Conservation (phyloP, 2,113 vertebrate species). For the Chlamydotis undulata region DNA sequence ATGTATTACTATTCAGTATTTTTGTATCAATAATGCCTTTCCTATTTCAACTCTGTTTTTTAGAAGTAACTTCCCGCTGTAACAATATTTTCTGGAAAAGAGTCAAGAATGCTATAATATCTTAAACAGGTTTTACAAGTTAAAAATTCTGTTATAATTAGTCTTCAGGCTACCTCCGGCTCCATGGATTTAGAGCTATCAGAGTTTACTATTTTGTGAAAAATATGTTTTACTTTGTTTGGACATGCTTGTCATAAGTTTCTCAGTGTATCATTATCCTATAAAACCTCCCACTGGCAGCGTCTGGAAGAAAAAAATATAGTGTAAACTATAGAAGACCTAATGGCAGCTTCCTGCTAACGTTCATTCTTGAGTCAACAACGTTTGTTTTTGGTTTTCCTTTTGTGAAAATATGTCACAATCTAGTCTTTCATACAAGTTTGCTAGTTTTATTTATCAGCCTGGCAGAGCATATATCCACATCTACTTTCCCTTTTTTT, state of each 20-base stretch:
- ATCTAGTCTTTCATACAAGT: constrained; percentile 33
- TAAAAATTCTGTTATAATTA: constrained; percentile 40
- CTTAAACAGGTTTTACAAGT: constrained; percentile 48
- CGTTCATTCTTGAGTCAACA: constrained; percentile 51
- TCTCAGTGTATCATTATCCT: constrained; percentile 63
- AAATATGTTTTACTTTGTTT: constrained; percentile 67
- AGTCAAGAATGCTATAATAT: constrained; percentile 1
- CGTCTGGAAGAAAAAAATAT: constrained; percentile 56
- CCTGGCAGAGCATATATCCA: background rate
- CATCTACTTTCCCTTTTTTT: constrained; percentile 34
- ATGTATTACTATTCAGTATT: background rate
- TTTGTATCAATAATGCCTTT: background rate
- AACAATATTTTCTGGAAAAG: constrained; percentile 36
- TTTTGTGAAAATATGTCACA: constrained; percentile 60
- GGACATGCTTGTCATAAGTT: constrained; percentile 69
- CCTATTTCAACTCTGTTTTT: background rate
- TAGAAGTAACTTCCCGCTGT: constrained; percentile 15
- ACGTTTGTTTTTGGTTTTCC: constrained; percentile 25
- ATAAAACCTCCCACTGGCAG: constrained; percentile 69
- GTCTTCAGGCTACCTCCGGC: constrained; percentile 38
- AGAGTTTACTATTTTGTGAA: constrained; percentile 62
- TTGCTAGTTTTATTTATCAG: constrained; percentile 41
- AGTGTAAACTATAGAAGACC: constrained; percentile 52
- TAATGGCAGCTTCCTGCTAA: constrained; percentile 58
- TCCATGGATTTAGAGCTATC: constrained; percentile 55